These are phyloP conservation scores for Netelia fuscicornis DNA, from an alignment of 2,888 invertebrate species.

Conservation along the genomic window DNA sequence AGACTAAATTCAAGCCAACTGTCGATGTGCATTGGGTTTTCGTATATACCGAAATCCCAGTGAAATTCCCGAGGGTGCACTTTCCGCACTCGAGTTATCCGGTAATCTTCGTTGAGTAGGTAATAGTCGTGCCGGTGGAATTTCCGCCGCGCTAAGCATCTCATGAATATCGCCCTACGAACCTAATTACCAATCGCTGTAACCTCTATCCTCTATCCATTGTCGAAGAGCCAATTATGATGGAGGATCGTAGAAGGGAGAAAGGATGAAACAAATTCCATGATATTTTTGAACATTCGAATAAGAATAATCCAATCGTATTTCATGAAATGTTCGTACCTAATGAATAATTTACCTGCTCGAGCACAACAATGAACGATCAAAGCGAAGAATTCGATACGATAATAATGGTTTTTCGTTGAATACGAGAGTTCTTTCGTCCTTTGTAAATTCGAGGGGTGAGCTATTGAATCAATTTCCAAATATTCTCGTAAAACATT, in stretches of 20 bases:
- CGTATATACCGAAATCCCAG: conserved; percentile 20
- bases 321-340: not conserved
- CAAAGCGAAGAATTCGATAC: not conserved
- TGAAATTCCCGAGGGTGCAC: conserved; percentile 38
- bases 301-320: not conserved
- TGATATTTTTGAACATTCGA: not conserved
- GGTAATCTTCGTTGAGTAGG: conserved; percentile 50
- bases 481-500: not conserved
- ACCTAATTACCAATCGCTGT: conserved; percentile 49
- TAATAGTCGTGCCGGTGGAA: conserved; percentile 37
- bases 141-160: conserved; percentile 52
- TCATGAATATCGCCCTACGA: conserved; percentile 34
- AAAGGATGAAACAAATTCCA: not conserved
- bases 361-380: not conserved
- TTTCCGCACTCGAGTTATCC: conserved; percentile 37
- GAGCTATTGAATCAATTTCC: not conserved
- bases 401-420: not conserved
- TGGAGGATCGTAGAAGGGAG: not conserved
- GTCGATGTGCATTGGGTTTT: conserved; percentile 20
- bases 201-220: conserved; percentile 39
- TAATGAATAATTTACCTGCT: not conserved
- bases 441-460: not conserved
- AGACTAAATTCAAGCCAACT: conserved; percentile 1
- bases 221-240: conserved; percentile 37
- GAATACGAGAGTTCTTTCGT: not conserved